phyloP scores from a whole-genome alignment of 2,888 invertebrate species.

The Hydraecia micacea region DNA sequence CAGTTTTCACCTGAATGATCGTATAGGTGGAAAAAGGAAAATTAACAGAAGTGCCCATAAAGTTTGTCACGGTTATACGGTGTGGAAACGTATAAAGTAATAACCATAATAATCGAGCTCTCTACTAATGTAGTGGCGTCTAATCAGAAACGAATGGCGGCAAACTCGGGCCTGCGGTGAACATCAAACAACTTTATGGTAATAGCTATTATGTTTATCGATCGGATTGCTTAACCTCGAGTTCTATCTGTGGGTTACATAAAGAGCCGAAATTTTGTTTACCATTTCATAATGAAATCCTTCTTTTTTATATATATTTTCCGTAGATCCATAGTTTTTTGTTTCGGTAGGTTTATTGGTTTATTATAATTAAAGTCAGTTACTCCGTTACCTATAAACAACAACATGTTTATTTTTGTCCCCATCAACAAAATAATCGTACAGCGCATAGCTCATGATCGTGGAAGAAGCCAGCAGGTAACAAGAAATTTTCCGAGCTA shows the following conservation, averaged over 20 bases:
- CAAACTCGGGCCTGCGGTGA: slow-evolving; percentile 10
- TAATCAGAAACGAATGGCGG: slow-evolving; percentile 29
- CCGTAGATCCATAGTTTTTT: background rate
- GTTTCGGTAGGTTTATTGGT: no score
- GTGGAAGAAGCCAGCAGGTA: slow-evolving; percentile 33
- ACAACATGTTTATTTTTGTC: slow-evolving; percentile 6
- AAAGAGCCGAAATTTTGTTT: slow-evolving; percentile 5
- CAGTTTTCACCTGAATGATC: slow-evolving; percentile 9
- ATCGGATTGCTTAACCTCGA: slow-evolving; percentile 32
- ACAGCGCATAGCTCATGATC: background rate
- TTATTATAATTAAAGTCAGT: background rate
- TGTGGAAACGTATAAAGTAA: slow-evolving; percentile 32
- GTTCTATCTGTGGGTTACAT: slow-evolving; percentile 31
- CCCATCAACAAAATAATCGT: slow-evolving; percentile 10
- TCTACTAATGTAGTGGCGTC: slow-evolving; percentile 40
- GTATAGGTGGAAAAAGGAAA: slow-evolving; percentile 12
- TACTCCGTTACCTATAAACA: background rate
- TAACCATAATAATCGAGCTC: slow-evolving; percentile 17
- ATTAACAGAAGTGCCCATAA: slow-evolving; percentile 29
- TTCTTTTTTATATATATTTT: background rate
- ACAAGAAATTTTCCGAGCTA: slow-evolving; percentile 50
- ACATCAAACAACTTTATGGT: slow-evolving; percentile 34
- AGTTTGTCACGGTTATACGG: slow-evolving; percentile 18
- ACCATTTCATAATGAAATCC: slow-evolving; percentile 8
- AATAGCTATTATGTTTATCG: slow-evolving; percentile 49